Evolutionary conservation across 1,140 invertebrate species (phyloP).

Genomic region (Papilio aristodemus): DNA sequence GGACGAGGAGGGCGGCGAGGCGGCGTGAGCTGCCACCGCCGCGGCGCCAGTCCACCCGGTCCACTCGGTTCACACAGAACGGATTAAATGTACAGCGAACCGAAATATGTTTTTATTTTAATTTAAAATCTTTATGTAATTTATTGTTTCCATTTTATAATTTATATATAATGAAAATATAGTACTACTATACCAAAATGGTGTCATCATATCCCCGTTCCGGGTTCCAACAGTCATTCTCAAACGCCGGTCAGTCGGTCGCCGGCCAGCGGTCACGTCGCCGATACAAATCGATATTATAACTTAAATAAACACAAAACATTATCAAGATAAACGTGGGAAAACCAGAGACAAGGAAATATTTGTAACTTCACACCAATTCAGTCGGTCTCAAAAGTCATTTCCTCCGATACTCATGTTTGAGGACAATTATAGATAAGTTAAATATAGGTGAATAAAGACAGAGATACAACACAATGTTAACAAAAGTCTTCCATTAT

Average conservation of each 20-base stretch:
- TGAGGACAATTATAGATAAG: slow-evolving; percentile 16
- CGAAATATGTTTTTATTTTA: slow-evolving; percentile 66
- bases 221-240: too few species aligned
- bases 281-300: neutral
- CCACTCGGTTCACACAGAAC: slow-evolving; percentile 51
- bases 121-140: slow-evolving; percentile 71
- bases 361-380: neutral
- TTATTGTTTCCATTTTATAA: slow-evolving; percentile 80
- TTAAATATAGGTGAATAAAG: slow-evolving; percentile 19
- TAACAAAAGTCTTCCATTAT: neutral
- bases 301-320: neutral
- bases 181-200: slow-evolving; percentile 73
- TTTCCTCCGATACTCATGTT: slow-evolving; percentile 1
- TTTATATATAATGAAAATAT: slow-evolving; percentile 80
- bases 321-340: neutral
- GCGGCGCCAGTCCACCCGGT: slow-evolving; percentile 53
- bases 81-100: slow-evolving; percentile 66
- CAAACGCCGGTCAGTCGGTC: neutral
- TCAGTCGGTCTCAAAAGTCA: too few species aligned
- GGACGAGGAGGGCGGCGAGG: slow-evolving; percentile 85
- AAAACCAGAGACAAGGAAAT: slow-evolving; percentile 15
- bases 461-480: slow-evolving; percentile 3
- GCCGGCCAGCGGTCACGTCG: neutral
- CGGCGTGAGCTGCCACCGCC: slow-evolving; percentile 75
- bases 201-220: slow-evolving; percentile 64